Evolutionary conservation across 2,113 vertebrate species (phyloP), one percentile per base, ranked within the genome.

Genomic region (Rhabdornis inornatus): DNA sequence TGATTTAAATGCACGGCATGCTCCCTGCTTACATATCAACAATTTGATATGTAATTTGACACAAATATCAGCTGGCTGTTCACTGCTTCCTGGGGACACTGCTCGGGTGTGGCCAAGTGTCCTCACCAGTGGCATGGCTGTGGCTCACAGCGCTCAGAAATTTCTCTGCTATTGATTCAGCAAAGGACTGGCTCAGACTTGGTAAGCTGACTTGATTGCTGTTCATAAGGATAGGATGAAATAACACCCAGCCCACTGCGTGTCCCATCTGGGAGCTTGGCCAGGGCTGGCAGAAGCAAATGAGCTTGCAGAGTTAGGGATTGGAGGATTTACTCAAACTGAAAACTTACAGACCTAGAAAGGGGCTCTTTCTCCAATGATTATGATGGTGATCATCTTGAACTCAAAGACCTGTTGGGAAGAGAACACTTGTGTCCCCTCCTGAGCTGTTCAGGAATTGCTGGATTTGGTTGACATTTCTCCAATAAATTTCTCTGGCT

Each of bases 1-100:
- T 77, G 80, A 95, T 97, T 92, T 93, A 94, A 96, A 98, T 96
- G 94, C 86, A 63, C 89, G 72, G 78, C n/a, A 56, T 81, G 94
- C 89, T 74, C 55, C 72, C 82, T 93, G 85, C 83, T 97, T 96
- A 94, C 89, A 90, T 69, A 91, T 78, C 97, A 97, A 95, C 91
- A 95, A 85, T 89, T 64, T 28, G 27, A 52, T 52, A 52, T 52
- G 50, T 30, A 52, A 52, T 52, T 52, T 77, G 69, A 94, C 81
- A 94, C 90, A 90, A 94, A 93, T 82, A 90, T 78, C 74, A 96
- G 72, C 30, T 4, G 0, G 60, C 63, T 86, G 37, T 44, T 86
- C 20, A 1, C 1, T 1, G 8, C 79, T 75, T 66, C 72, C 64
- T 4, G 0, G 64, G 1, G 6, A 47, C 4, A 3, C 21, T 8